phyloP scores from a whole-genome alignment of 2,797 vertebrate genomes.

The Rhodeus uyekii region DNA sequence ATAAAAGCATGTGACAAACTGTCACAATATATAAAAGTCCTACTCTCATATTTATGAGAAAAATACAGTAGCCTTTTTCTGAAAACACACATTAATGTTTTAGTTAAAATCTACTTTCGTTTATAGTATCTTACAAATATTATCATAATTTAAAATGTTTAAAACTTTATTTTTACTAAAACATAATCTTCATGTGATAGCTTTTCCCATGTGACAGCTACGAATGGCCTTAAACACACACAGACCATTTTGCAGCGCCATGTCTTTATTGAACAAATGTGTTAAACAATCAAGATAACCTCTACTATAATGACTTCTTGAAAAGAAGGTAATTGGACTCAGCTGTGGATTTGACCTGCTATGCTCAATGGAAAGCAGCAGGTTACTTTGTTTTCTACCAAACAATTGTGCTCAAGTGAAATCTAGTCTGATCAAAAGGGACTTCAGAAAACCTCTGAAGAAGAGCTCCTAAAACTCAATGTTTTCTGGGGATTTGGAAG shows the following conservation, averaged over 20 bases:
- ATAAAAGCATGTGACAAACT: not conserved
- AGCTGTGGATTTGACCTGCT: slow-evolving; percentile 19
- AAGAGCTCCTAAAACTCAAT: slow-evolving; percentile 14
- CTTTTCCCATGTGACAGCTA: not conserved
- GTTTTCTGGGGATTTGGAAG: slow-evolving; percentile 17
- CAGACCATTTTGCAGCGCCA: not conserved
- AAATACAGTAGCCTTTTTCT: not conserved
- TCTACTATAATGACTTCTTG: not conserved
- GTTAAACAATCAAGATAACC: slow-evolving; percentile 26
- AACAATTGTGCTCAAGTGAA: slow-evolving; percentile 20
- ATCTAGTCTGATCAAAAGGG: slow-evolving; percentile 17
- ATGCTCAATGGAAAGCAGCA: slow-evolving; percentile 15
- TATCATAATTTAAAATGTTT: not conserved
- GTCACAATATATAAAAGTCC: too few relatives aligned
- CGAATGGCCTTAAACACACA: not conserved
- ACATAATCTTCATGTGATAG: not conserved
- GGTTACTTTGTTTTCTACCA: not conserved
- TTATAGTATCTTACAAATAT: not conserved
- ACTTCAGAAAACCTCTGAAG: not conserved
- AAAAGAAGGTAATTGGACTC: slow-evolving; percentile 13
- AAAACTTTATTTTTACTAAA: not conserved
- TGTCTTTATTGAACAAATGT: slow-evolving; percentile 30
- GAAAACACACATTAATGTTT: not conserved
- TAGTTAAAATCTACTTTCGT: not conserved
- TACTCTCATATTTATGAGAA: not conserved